Evolutionary conservation across 92 coral and sea anemone species (phyloP).

Genomic region (Hydrozoanthus gracilis): DNA sequence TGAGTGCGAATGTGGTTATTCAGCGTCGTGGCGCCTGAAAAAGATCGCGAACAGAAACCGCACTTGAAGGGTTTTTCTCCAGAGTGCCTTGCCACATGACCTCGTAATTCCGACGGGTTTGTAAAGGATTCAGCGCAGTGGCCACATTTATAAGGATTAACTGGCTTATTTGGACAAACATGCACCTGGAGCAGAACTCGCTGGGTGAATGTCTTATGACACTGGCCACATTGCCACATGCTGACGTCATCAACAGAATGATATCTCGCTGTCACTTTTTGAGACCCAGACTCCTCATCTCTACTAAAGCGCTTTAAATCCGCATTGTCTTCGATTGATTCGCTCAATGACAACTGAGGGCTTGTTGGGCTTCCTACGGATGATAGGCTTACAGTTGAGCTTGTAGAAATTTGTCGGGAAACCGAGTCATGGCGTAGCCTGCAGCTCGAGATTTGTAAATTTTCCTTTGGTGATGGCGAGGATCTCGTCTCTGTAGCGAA

Average conservation of each 20-base stretch:
- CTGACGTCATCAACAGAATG: slow-evolving; percentile 58
- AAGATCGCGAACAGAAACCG: slow-evolving; percentile 94
- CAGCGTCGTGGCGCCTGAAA: slow-evolving; percentile 92
- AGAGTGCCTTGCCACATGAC: slow-evolving; percentile 88
- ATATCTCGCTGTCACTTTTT: slow-evolving; percentile 9
- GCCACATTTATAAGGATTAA: slow-evolving; percentile 89
- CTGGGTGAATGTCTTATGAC: slow-evolving; percentile 83
- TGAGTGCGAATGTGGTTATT: slow-evolving; percentile 93
- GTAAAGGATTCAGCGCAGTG: slow-evolving; percentile 83
- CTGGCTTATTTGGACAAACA: slow-evolving; percentile 82
- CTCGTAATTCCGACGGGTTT: slow-evolving; percentile 81
- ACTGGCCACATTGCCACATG: slow-evolving; percentile 87
- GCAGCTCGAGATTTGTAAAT: background rate
- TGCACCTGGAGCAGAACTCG: slow-evolving; percentile 85
- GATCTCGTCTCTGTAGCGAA: slow-evolving; percentile 1
- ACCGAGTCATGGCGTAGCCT: background rate
- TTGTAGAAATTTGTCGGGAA: slow-evolving; percentile 32
- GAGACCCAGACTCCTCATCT: slow-evolving; percentile 26
- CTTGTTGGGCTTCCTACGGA: slow-evolving; percentile 30
- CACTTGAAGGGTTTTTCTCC: slow-evolving; percentile 95
- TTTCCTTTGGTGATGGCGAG: slow-evolving; percentile 9
- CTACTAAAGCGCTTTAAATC: slow-evolving; percentile 15
- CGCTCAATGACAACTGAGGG: background rate
- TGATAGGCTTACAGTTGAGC: slow-evolving; percentile 31
- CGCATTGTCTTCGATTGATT: background rate